These are phyloP conservation scores for Rapana venosa DNA, from an alignment of 2,888 invertebrate genomes.

Conservation along the genomic window DNA sequence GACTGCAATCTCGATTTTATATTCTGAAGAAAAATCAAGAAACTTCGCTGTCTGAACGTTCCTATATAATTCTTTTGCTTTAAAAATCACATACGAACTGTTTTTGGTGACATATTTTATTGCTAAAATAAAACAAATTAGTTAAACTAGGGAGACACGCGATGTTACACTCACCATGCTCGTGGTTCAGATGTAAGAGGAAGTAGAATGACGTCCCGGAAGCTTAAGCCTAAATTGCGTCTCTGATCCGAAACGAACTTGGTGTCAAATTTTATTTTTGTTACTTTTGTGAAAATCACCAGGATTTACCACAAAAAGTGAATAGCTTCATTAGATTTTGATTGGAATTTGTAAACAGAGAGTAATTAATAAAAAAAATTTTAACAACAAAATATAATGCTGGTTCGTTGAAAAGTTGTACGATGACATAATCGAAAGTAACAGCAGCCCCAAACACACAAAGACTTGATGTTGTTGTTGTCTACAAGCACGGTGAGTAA, in stretches of 20 bases:
- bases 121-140: neutral
- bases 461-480: neutral
- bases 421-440: conserved; percentile 23
- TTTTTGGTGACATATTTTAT: neutral
- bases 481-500: no score
- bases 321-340: neutral
- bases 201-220: neutral
- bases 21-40: no score
- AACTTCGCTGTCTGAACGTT: no score
- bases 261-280: neutral
- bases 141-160: neutral
- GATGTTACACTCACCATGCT: neutral
- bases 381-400: neutral
- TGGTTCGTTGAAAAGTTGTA: conserved; percentile 5
- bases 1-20: no score
- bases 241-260: neutral
- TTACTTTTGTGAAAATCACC: neutral
- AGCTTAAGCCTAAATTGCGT: neutral
- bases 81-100: neutral
- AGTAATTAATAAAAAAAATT: neutral
- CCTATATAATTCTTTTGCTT: no score
- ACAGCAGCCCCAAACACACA: neutral
- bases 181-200: neutral
- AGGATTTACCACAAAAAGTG: neutral
- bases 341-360: neutral